phyloP scores from a whole-genome alignment of 2,888 invertebrate genomes.

The Pterostichus niger region DNA sequence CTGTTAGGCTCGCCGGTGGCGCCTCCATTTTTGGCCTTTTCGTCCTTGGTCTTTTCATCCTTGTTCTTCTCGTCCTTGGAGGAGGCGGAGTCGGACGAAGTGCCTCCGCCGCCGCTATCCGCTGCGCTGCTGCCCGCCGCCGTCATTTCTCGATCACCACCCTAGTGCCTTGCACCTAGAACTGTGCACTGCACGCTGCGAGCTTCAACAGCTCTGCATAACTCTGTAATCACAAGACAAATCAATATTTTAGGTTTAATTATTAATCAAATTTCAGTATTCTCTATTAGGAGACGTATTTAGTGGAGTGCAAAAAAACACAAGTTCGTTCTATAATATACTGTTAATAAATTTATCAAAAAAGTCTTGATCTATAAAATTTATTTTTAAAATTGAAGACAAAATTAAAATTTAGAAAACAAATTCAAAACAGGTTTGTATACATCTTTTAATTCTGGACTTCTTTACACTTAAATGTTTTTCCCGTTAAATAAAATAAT shows the following conservation, averaged over 20 bases:
- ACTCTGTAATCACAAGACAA: background rate
- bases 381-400: no score
- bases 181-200: background rate
- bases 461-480: no score
- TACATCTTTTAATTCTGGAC: no score
- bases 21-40: conserved; percentile 47
- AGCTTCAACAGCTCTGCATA: background rate
- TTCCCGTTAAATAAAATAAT: no score
- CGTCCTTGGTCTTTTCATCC: conserved; percentile 5
- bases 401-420: no score
- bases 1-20: conserved; percentile 8
- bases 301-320: no score
- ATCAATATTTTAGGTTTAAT: background rate
- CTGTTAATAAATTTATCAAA: no score
- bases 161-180: background rate
- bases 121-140: conserved; percentile 42
- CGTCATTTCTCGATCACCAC: conserved; percentile 21
- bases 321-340: no score
- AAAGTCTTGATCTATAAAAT: no score
- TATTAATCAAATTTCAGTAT: no score
- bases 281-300: no score
- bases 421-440: no score
- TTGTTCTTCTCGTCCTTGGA: conserved; percentile 1
- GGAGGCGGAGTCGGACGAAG: conserved; percentile 18
- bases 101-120: conserved; percentile 27